Base-by-base conservation (phyloP, 2,888 invertebrate species). In the Acleris literana region DNA sequence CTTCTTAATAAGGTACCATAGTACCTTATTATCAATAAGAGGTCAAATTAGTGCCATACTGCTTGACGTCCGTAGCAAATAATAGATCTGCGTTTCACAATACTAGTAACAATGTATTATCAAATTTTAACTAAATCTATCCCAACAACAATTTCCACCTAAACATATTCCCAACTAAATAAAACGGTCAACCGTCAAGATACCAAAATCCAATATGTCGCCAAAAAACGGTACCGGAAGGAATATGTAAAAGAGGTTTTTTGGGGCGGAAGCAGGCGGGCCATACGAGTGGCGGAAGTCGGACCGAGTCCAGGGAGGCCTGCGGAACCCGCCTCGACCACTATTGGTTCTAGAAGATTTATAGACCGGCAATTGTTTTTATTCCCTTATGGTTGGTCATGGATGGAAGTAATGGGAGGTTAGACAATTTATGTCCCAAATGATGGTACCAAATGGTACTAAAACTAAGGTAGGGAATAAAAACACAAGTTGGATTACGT, bases 121-220 rank as follows among this genome's bases (percentile, higher is more conserved):
- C 4, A 3, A 13, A 11, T 13, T 39, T 39, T 3, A 17, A 17
- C 33, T 6, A 3, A 33, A 33, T 17, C 33, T 39, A 6, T 16
- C 43, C 44, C 16, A 56, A 7, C n/a, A n/a, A 29, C 18, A 9
- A 7, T 58, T 13, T 22, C 29, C 11, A 54, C 5, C 48, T 43
- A 6, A 53, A 6, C n/a, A 6, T 20, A 13, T 5, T 39, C 29
- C 54, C 43, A 22, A 25, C 49, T 16, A 39, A 59, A 54, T 54
- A 64, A 65, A 65, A 53, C 52, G 43, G 49, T 48, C n/a, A 51
- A 60, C 49, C 60, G 65, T 65, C 66, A 57, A 57, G 61, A 53
- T 53, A 66, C 61, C 60, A 52, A 55, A 64, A 65, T 46, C 66
- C 66, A 66, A 66, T 66, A 66, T 66, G 66, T 66, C 57, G 61